A percentile compares a stretch with the other conserved stretches of the same genome.
phyloP scores from a whole-genome alignment of 2,888 invertebrate species.

The Phania funesta region DNA sequence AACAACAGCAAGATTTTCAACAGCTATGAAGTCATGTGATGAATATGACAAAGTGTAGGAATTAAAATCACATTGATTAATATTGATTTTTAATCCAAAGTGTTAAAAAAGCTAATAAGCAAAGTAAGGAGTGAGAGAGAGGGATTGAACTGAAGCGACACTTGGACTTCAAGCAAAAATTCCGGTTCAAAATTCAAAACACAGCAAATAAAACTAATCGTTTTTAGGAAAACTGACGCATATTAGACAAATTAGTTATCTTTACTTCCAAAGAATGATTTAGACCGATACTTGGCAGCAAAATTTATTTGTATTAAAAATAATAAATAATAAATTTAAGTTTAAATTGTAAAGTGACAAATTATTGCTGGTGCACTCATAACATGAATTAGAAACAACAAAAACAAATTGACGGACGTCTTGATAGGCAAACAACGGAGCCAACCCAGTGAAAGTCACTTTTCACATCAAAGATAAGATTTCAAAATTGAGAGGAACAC shows the following conservation, averaged over 20 bases:
- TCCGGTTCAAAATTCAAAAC: constrained; percentile 1
- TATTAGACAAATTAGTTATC: neutral
- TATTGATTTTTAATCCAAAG: neutral
- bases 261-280: too few species aligned
- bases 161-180: too few species aligned
- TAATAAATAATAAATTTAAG: constrained; percentile 6
- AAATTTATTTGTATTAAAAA: too few species aligned
- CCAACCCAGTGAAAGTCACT: neutral
- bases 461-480: neutral
- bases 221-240: neutral
- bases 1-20: constrained; percentile 14
- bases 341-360: constrained; percentile 14
- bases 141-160: too few species aligned
- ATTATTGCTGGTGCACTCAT: constrained; percentile 25
- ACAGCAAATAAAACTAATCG: neutral
- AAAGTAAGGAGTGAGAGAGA: neutral
- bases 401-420: neutral
- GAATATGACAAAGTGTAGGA: constrained; percentile 24
- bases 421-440: neutral
- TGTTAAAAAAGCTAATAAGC: neutral
- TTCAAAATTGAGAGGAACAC: neutral
- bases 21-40: neutral
- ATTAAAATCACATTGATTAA: constrained; percentile 17
- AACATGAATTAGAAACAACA: neutral
- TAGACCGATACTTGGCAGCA: too few species aligned